Conservation (phyloP, 1,140 invertebrate species). For the Scaptomyza graminum region DNA sequence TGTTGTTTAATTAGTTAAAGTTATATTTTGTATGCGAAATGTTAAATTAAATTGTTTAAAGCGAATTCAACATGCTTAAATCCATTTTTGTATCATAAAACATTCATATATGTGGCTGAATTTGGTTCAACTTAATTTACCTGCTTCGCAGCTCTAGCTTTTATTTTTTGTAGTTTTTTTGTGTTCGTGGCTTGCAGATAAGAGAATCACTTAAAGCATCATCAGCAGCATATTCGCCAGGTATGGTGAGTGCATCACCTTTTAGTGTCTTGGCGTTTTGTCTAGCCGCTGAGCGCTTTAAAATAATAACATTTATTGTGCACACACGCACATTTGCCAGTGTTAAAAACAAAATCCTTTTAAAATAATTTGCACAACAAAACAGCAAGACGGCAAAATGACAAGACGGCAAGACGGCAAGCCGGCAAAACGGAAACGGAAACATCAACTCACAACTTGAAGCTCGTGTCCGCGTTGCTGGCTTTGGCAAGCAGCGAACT, state of each 20-base stretch:
- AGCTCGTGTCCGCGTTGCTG: conserved; percentile 36
- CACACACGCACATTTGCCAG: conserved; percentile 19
- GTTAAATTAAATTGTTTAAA: too few relatives aligned
- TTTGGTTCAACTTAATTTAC: not conserved
- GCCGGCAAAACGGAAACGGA: conserved; percentile 62
- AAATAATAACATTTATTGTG: conserved; percentile 50
- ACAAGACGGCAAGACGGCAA: conserved; percentile 38
- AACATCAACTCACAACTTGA: conserved; percentile 54
- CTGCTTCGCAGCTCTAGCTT: not conserved
- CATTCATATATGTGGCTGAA: not conserved
- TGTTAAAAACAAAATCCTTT: conserved; percentile 72
- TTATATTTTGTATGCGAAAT: not conserved
- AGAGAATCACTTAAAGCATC: too few relatives aligned
- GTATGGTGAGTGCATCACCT: conserved; percentile 2
- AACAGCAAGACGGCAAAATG: conserved; percentile 14
- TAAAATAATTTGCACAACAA: conserved; percentile 71
- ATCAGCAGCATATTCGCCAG: too few relatives aligned
- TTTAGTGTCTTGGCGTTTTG: conserved; percentile 11
- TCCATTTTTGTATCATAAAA: too few relatives aligned
- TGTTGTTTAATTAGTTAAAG: not conserved
- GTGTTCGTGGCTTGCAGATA: not conserved
- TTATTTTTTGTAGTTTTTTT: not conserved
- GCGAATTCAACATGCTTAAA: too few relatives aligned
- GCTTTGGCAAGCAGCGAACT: conserved; percentile 47
- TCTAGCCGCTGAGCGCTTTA: conserved; percentile 43